Percentiles rank a stretch among this genome's conserved stretches.
These are phyloP conservation scores for Myotis planiceps DNA, from an alignment of 2,797 vertebrate genomes.

Conservation along the genomic window DNA sequence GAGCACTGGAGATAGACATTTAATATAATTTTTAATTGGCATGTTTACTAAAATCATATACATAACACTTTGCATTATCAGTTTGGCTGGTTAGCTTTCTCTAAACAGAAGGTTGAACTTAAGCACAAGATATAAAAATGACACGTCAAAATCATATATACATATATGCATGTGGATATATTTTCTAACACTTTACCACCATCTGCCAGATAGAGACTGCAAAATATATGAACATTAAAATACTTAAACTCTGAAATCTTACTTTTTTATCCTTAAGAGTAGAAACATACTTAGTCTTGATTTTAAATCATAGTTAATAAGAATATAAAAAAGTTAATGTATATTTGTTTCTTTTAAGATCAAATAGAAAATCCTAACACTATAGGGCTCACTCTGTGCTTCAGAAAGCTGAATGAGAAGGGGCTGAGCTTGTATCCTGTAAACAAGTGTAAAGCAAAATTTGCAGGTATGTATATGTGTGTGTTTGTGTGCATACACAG, in stretches of 20 bases:
- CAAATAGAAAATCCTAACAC: not conserved
- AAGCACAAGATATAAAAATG: not conserved
- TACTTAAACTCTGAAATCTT: not conserved
- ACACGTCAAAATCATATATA: not conserved
- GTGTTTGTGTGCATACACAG: not conserved
- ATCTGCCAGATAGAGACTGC: not conserved
- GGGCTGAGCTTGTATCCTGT: not conserved
- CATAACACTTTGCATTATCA: conserved; percentile 7
- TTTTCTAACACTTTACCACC: not conserved
- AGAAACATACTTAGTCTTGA: not conserved
- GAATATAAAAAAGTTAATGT: not conserved
- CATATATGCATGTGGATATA: not conserved
- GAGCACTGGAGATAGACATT: not conserved
- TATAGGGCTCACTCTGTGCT: not conserved
- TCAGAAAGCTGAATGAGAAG: not conserved
- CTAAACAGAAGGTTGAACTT: not conserved
- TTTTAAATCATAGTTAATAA: not conserved
- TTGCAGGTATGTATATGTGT: not conserved
- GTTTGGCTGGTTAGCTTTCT: conserved; percentile 7
- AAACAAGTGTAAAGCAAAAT: not conserved
- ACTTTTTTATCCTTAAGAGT: not conserved
- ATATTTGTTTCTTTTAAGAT: not conserved
- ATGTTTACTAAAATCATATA: conserved; percentile 19
- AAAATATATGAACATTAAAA: not conserved
- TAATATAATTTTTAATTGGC: conserved; percentile 48